Base-by-base conservation (phyloP, 30 jellyfish, hydroid and myxozoan species). In the Aurelia aurita complex sp. Pacific region DNA sequence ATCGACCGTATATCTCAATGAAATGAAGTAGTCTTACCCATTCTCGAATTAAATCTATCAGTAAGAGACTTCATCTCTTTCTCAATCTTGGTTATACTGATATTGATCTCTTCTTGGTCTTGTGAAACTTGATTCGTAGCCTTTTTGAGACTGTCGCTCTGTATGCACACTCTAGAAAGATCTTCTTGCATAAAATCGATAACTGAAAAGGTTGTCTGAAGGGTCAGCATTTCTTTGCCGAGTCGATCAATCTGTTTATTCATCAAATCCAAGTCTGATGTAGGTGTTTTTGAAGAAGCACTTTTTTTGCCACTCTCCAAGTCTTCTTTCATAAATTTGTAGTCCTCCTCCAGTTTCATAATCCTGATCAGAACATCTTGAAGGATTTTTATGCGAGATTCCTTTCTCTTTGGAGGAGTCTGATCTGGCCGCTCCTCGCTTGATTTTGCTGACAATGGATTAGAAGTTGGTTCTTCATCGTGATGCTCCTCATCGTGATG, bases 351-450 rank as follows among this genome's bases (percentile, higher is more conserved):
- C 54, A 85, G 59, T 61, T 64, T 66, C 69, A 50, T 61, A 10
- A 85, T 55, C 36, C 83, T 76, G 40, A 64, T 57, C 32, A 76
- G 34, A 40, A 77, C 85, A 63, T 73, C 83, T 40, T 85, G 88
- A 0, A 65, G 85, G 35, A 74, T 23, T 64, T 73, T 74, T n/a
- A 82, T 61, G 65, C 94, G 88, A 2, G 94, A 74, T 54, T 64
- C 82, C 29, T 61, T 74, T 67, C 88, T 63, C 15, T 34, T 85
- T 1, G 81, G 81, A 15, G 57, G 51, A 40, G 51, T 6, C 5
- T 40, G 51, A 6, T 40, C 9, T 40, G 87, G 88, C 81, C 73
- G 88, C 40, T 65, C 88, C 17, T 38, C 83, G 29, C 43, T 23
- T 12, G 85, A 59, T 34, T 42, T 34, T 38, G 57, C 57, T 4